Evolutionary conservation across 2,888 invertebrate genomes (phyloP), one percentile per base, ranked within the genome.

Genomic region (Drosophila mettleri): DNA sequence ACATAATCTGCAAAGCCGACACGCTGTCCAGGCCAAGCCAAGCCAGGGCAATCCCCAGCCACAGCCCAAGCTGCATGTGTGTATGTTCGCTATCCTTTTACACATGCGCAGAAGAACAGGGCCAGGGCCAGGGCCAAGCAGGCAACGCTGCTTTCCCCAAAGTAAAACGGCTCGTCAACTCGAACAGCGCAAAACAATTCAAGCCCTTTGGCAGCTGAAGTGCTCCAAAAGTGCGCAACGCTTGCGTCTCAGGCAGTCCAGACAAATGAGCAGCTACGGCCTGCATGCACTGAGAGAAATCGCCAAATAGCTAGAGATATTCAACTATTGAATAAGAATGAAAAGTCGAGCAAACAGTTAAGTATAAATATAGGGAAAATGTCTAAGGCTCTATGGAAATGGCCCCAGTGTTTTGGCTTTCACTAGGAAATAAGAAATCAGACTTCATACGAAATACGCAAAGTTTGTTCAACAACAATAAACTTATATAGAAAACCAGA

Each of bases 141-240:
- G 24, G 74, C 62, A 62, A 76, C 72, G 57, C 59, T 64, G 55
- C 69, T 62, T 64, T 57, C 66, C 64, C 45, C 78, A 70, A 76
- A 66, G 76, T 78, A 71, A 71, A 74, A 71, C 74, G 64, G 61
- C 74, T 68, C 78, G 76, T 78, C 73, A 73, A 62, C 54, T 36
- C 48, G 36, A 60, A 36, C 51, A 68, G 64, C 57, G 64, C 59
- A 73, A 63, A 49, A 63, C 52, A 64, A 45, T 41, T 41, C 48
- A 9, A 48, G 31, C 48, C 52, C 65, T 69, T 60, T 75, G 84
- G 84, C 86, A 83, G 75, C 81, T 81, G 71, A 88, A 86, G 85
- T 86, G 86, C 88, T 88, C 81, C 86, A 86, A 75, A 86, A 86
- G 85, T 86, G 86, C 88, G 85, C 88, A 84, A 79, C 80, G 78